Conservation (phyloP, 37 sponge, comb jelly and placozoan species). For the Lycopodina hypogea region DNA sequence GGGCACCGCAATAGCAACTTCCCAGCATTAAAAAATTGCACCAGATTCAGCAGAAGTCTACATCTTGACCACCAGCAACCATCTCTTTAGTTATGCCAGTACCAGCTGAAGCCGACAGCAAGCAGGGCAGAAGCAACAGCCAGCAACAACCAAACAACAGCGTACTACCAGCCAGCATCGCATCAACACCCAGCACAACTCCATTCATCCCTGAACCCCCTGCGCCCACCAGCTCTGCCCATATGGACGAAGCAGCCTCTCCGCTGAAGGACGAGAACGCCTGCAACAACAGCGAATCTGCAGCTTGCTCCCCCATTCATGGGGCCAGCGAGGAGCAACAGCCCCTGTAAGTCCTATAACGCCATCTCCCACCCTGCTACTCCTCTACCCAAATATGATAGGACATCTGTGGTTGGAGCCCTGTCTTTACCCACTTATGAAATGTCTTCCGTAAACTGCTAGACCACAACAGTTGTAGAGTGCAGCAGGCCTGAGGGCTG, state of each 20-base stretch:
- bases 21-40: background rate
- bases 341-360: background rate
- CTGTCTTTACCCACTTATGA: no score
- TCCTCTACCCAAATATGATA: no score
- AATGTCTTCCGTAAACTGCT: no score
- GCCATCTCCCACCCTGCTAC: no score
- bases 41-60: background rate
- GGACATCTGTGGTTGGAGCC: no score
- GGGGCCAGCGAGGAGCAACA: constrained; percentile 1
- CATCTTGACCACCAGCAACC: background rate
- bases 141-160: background rate
- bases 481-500: no score
- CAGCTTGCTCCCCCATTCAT: background rate
- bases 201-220: background rate
- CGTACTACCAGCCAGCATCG: background rate
- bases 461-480: no score
- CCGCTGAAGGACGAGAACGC: constrained; percentile 4
- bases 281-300: constrained; percentile 18
- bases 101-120: constrained; percentile 12
- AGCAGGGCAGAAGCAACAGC: background rate
- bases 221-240: constrained; percentile 10
- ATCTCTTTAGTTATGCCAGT: constrained; percentile 11
- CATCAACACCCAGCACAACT: background rate
- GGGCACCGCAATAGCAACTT: no score
- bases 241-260: constrained; percentile 13